Evolutionary conservation across 2,888 invertebrate genomes (phyloP), one percentile per base, ranked within the genome.

Genomic region (Agapetus fuscipes): DNA sequence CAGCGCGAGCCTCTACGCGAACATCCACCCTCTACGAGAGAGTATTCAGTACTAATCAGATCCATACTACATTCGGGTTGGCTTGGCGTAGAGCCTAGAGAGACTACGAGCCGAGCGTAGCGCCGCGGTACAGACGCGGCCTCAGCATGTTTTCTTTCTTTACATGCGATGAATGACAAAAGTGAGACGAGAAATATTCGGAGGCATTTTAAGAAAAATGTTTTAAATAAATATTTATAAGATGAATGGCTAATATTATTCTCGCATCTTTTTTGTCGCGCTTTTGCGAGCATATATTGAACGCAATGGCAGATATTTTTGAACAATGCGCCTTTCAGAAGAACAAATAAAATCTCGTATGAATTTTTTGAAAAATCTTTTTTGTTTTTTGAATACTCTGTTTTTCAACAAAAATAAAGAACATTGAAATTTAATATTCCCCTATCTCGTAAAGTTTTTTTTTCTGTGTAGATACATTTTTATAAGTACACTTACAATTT

Each of bases 1-100:
- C n/a, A n/a, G n/a, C n/a, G n/a, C n/a, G n/a, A n/a, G n/a, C n/a
- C n/a, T n/a, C n/a, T 11, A 35, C 25, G 14, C 25, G 34, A 31
- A 24, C 30, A 36, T 32, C 43, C 33, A 31, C 39, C 24, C 43
- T 10, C 32, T 10, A n/a, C 36, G 39, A 24, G 31, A 17, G 31
- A 30, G 20, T 17, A 35, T 43, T 39, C 36, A 30, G 34, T 43
- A 43, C 42, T 43, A 43, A 43, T 43, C 42, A 43, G 30, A 38
- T 38, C 42, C 38, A 38, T 38, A 38, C 34, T 30, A 30, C 14
- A 17, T 15, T 36, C 41, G 31, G 30, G 40, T 35, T 29, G 20
- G n/a, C n/a, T 6, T 9, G 20, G 20, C 9, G 20, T 20, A 20
- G 20, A 20, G 20, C 5, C 20, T 20, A n/a, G n/a, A n/a, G n/a